Conservation (phyloP, 1,140 invertebrate genomes). For the Whitmania pigra region DNA sequence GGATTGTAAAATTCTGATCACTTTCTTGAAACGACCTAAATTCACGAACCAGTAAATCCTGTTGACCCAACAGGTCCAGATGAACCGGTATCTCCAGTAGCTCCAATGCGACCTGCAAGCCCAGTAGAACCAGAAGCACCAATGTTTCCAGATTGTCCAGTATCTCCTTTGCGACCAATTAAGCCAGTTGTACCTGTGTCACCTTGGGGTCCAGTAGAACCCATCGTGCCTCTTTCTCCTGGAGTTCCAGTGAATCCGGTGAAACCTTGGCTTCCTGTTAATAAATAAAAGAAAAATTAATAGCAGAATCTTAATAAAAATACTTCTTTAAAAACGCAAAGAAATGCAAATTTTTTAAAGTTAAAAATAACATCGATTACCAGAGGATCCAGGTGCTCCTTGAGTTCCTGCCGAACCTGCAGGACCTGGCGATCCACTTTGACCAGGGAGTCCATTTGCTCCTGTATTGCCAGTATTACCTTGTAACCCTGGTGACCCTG, state of each 20-base stretch:
- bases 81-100: constrained; percentile 8
- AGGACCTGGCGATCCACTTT: constrained; percentile 13
- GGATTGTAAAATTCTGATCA: too few species aligned
- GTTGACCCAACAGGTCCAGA: background rate
- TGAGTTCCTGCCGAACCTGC: background rate
- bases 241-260: constrained; percentile 18
- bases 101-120: constrained; percentile 6
- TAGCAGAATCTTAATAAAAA: too few species aligned
- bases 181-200: constrained; percentile 22
- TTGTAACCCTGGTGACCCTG: background rate
- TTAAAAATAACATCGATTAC: background rate
- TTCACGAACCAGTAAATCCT: constrained; percentile 1
- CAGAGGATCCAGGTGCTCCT: background rate
- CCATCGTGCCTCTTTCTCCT: constrained; percentile 16
- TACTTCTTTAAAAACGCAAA: too few species aligned
- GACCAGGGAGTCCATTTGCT: constrained; percentile 17
- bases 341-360: too few species aligned
- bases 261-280: constrained; percentile 13
- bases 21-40: too few species aligned
- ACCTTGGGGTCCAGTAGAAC: constrained; percentile 23
- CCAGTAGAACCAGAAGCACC: constrained; percentile 37
- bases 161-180: constrained; percentile 21
- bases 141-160: constrained; percentile 23
- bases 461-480: constrained; percentile 13
- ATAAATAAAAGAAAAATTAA: too few species aligned